A percentile compares a stretch with the other conserved stretches of the same genome.
Evolutionary conservation across 2,113 vertebrate genomes (phyloP).

Genomic region (Trematocara macrostoma): DNA sequence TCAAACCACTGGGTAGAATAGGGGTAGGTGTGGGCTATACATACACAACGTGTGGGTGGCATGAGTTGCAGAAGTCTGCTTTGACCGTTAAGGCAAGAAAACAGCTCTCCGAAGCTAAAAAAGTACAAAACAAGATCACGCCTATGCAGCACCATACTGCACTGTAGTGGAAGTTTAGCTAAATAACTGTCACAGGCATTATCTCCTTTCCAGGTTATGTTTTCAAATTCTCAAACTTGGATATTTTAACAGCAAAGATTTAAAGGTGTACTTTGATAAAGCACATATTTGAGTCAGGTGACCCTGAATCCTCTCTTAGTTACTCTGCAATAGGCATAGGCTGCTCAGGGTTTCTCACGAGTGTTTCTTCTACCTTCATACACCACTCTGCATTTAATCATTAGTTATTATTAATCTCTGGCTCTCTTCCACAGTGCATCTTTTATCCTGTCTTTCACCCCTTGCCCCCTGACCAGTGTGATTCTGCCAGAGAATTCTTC

Average conservation of each 20-base stretch:
- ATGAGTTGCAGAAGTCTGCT: conserved; percentile 33
- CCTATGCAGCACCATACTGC: neutral
- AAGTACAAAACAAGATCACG: neutral
- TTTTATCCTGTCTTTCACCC: neutral
- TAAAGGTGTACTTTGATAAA: neutral
- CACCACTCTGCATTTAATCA: neutral
- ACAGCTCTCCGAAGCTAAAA: neutral
- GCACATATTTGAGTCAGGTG: neutral
- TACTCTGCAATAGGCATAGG: neutral
- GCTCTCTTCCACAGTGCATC: neutral
- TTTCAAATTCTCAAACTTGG: neutral
- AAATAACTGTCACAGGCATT: neutral
- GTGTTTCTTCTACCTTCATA: neutral
- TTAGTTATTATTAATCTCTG: neutral
- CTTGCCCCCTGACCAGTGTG: neutral
- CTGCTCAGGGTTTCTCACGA: neutral
- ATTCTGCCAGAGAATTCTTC: neutral
- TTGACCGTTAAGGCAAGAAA: conserved; percentile 10
- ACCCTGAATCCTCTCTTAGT: neutral
- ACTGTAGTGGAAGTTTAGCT: neutral
- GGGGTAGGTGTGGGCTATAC: conserved; percentile 37
- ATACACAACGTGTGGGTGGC: conserved; percentile 35
- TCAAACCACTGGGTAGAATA: conserved; percentile 33
- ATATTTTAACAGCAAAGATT: neutral
- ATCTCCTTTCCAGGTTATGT: neutral